These are phyloP conservation scores for Enteromius trimaculatus DNA, from an alignment of 2,797 vertebrate species.

Conservation along the genomic window DNA sequence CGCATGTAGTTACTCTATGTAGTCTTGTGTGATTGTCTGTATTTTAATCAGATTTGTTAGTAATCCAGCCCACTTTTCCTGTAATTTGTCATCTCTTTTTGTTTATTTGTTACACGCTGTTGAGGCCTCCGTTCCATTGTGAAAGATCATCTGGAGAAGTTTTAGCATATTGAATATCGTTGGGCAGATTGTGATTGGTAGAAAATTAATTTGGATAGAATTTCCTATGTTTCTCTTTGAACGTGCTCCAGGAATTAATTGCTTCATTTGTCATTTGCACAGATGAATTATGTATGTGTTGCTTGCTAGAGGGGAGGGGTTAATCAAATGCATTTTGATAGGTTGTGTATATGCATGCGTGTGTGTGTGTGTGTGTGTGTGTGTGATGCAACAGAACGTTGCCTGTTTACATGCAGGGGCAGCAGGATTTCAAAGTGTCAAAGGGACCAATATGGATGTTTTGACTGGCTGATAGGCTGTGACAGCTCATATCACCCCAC, in stretches of 20 bases:
- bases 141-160: constrained; percentile 60
- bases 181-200: constrained; percentile 63
- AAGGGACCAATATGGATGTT: not conserved
- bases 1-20: not conserved
- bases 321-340: constrained; percentile 74
- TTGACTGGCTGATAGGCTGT: constrained; percentile 42
- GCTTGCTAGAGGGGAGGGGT: constrained; percentile 69
- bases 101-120: not conserved
- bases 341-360: constrained; percentile 56
- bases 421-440: not conserved
- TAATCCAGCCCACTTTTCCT: not conserved
- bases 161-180: constrained; percentile 64
- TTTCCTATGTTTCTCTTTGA: constrained; percentile 74
- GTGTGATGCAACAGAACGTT: constrained; percentile 49
- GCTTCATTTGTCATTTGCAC: constrained; percentile 78
- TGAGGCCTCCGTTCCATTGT: not conserved
- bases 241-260: constrained; percentile 74
- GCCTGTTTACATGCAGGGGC: constrained; percentile 9
- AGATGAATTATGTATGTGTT: constrained; percentile 79
- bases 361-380: constrained; percentile 27
- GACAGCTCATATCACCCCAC: not conserved
- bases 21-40: not conserved
- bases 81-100: constrained; percentile 36
- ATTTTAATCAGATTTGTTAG: constrained; percentile 29
- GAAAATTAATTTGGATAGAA: constrained; percentile 73